A percentile compares a stretch with the other conserved stretches of the same genome.
These are phyloP conservation scores for Notospermus geniculatus DNA, from an alignment of 1,140 invertebrate species.

Conservation along the genomic window DNA sequence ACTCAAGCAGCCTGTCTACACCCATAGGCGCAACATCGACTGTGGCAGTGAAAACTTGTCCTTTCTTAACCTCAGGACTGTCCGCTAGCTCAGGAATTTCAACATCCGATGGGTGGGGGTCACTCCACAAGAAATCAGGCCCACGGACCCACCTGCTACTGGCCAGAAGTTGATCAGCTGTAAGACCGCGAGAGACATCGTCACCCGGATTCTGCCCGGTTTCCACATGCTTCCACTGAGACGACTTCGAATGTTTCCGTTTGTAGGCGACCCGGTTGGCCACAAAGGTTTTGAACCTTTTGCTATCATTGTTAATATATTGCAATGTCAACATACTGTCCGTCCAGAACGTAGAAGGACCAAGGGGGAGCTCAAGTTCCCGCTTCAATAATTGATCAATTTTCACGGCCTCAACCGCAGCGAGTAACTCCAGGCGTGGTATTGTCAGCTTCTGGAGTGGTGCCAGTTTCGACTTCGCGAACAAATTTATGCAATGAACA, in stretches of 20 bases:
- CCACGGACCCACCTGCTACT: no score
- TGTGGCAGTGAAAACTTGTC: neutral
- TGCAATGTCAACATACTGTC: neutral
- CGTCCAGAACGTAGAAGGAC: neutral
- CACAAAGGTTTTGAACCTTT: slow-evolving; percentile 21
- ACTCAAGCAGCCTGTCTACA: no score
- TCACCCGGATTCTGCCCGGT: slow-evolving; percentile 22
- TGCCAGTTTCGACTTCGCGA: slow-evolving; percentile 1
- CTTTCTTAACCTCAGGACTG: neutral
- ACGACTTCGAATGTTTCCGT: neutral
- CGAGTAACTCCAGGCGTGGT: neutral
- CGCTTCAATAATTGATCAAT: neutral
- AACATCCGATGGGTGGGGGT: no score
- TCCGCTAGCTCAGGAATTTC: neutral
- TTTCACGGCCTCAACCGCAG: neutral
- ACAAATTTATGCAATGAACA: neutral
- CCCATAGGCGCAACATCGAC: no score
- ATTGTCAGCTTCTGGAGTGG: neutral
- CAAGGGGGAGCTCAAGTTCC: slow-evolving; percentile 6
- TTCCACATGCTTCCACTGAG: slow-evolving; percentile 20
- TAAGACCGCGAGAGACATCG: slow-evolving; percentile 19
- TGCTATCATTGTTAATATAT: neutral
- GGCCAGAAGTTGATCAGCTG: no score
- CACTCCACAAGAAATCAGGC: no score
- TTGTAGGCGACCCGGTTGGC: slow-evolving; percentile 14